These are phyloP conservation scores for Ptiloglossa arizonensis DNA, from an alignment of 1,140 invertebrate genomes.

Conservation along the genomic window DNA sequence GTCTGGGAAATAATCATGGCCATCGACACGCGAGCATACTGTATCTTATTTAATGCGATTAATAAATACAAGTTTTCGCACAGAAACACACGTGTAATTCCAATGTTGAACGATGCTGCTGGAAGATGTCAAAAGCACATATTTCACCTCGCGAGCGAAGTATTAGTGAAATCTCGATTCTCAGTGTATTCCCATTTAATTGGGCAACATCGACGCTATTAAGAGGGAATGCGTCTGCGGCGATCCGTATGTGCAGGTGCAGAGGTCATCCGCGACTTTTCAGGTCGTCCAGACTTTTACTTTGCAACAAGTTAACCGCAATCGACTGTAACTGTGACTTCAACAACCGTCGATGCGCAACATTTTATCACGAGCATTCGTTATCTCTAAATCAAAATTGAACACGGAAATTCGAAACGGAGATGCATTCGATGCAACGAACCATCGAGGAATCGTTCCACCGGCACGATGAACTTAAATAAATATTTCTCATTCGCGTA, in stretches of 20 bases:
- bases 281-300: conserved; percentile 35
- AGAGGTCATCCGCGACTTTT: conserved; percentile 26
- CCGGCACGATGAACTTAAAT: no score
- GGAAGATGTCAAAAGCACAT: no score
- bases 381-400: neutral
- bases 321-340: neutral
- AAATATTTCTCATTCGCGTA: no score
- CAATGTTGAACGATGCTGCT: neutral
- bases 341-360: neutral
- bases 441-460: no score
- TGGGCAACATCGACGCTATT: conserved; percentile 31
- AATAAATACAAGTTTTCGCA: neutral
- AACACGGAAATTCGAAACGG: neutral
- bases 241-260: conserved; percentile 36
- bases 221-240: conserved; percentile 23
- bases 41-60: no score
- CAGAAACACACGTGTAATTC: neutral
- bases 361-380: neutral
- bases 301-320: conserved; percentile 15
- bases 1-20: neutral
- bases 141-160: neutral
- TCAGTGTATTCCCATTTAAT: conserved; percentile 26
- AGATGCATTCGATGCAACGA: neutral
- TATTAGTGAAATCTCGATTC: conserved; percentile 19
- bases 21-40: neutral